Conservation (phyloP, 2,888 invertebrate genomes). For the Clostera curtula region DNA sequence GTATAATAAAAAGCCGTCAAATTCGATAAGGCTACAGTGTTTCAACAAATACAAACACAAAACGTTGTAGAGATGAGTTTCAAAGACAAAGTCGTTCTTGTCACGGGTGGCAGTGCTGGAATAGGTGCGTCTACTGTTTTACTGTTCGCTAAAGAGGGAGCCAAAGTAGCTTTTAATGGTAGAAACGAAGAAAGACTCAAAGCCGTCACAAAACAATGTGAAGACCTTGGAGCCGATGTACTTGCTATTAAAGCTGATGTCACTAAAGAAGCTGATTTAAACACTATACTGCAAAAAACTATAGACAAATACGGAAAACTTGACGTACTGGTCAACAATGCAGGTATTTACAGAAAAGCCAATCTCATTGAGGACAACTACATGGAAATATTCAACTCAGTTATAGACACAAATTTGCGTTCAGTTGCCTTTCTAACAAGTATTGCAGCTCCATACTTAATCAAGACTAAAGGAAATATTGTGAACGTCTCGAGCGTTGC, state of each 20-base stretch:
- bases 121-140: conserved; percentile 37
- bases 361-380: conserved; percentile 9
- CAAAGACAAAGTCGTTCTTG: conserved; percentile 33
- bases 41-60: not conserved
- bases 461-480: conserved; percentile 28
- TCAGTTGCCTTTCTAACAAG: conserved; percentile 18
- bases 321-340: conserved; percentile 14
- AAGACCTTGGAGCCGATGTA: conserved; percentile 12
- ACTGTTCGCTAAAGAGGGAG: conserved; percentile 32
- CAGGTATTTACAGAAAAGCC: conserved; percentile 5
- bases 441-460: conserved; percentile 24
- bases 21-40: no score
- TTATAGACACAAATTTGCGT: conserved; percentile 23
- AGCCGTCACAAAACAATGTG: conserved; percentile 19
- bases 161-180: conserved; percentile 30
- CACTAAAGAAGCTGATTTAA: conserved; percentile 7
- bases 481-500: conserved; percentile 29
- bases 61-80: conserved; percentile 26
- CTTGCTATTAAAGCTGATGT: conserved; percentile 11
- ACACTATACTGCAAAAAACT: conserved; percentile 8
- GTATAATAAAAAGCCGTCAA: no score
- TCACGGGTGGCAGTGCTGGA: conserved; percentile 37
- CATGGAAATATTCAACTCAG: conserved; percentile 16
- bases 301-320: conserved; percentile 12
- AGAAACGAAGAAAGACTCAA: conserved; percentile 31